Base-by-base conservation (phyloP, 2,888 invertebrate genomes). In the Hemicrepidius hirtus region DNA sequence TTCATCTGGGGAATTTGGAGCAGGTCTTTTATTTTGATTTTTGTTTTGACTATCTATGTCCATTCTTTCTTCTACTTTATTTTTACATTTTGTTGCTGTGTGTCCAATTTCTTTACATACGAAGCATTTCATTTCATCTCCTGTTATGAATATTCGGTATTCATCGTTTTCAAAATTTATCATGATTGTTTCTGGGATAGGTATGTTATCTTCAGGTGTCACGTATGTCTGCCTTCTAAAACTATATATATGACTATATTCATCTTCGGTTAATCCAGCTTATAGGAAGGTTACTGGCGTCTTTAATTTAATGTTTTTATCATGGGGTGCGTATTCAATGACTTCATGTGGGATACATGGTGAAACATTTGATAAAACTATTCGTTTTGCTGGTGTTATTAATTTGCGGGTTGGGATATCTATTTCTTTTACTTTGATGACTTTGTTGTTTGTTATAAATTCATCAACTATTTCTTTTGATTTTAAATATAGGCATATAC, bases 61-160 rank as follows among this genome's bases (percentile, higher is more conserved):
- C 12, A 40, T 40, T 40, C 12, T 40, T 13, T n/a, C 13, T 40
- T n/a, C 13, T 40, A n/a, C 5, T 40, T 13, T 40, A 40, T 40
- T n/a, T 40, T 40, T 40, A 16, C 49, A 49, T 5, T 49, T 49
- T 18, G 16, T 49, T 49, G 49, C 49, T 49, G 16, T 9, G 20
- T 49, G 49, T 3, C 49, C 49, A 18, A 5, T 49, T 49, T 49
- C 13, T 20, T 49, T 49, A 16, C 49, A 49, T 16, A 49, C 3
- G 20, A 49, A 49, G 49, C 49, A 49, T 49, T 49, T 49, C 16
- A 18, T 49, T 49, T 49, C 18, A 16, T 49, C 49, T 18, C 20
- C 20, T 18, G 49, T 18, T 18, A 49, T 18, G 13, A 18, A 49
- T 16, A 49, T 49, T 20, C 49, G 20, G 20, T 49, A 49, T 9